Percentiles rank a stretch among this genome's conserved stretches.
Evolutionary conservation across 1,140 invertebrate genomes (phyloP).

Genomic region (Cydia strobilella): DNA sequence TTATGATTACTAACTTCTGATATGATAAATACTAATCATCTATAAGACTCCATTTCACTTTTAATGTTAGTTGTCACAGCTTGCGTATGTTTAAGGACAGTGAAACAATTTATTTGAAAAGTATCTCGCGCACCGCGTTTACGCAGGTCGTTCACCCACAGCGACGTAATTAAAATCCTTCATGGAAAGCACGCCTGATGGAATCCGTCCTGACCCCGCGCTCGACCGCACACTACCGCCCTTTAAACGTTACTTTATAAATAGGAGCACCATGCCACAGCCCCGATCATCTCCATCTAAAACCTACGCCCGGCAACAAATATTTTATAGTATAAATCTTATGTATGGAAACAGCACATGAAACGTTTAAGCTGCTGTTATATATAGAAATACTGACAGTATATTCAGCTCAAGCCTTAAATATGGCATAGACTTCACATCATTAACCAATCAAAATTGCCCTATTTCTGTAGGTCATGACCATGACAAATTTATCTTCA

Average conservation of each 20-base stretch:
- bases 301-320: neutral
- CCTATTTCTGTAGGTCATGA: slow-evolving; percentile 22
- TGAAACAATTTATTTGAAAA: slow-evolving; percentile 47
- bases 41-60: slow-evolving; percentile 2
- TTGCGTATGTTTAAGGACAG: slow-evolving; percentile 10
- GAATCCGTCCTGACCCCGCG: slow-evolving; percentile 69
- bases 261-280: slow-evolving; percentile 53
- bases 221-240: slow-evolving; percentile 63
- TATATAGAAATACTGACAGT: neutral
- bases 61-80: neutral
- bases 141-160: slow-evolving; percentile 60
- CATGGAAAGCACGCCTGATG: slow-evolving; percentile 74
- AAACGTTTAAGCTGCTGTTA: neutral
- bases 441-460: neutral
- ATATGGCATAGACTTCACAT: neutral
- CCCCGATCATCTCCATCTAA: slow-evolving; percentile 16
- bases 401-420: neutral
- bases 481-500: slow-evolving; percentile 22
- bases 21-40: neutral
- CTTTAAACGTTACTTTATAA: slow-evolving; percentile 69
- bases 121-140: slow-evolving; percentile 44
- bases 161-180: slow-evolving; percentile 78
- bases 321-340: neutral
- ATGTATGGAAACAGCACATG: neutral
- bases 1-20: neutral